Evolutionary conservation across 2,797 vertebrate genomes (phyloP).

Genomic region (Mormyrus proboscirostris): DNA sequence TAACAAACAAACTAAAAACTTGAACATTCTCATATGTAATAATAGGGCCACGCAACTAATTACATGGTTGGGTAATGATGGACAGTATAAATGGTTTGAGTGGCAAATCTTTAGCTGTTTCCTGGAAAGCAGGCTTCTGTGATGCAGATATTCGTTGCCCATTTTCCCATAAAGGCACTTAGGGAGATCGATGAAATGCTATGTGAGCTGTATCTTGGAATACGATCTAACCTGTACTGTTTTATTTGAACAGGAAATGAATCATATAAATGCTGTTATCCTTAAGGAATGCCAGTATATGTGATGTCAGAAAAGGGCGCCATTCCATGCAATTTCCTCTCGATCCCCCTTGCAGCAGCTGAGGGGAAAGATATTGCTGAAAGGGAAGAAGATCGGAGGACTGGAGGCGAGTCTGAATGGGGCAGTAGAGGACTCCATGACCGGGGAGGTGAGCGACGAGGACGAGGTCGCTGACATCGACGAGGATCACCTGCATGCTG

Average conservation of each 20-base stretch:
- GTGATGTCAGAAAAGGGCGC: background rate
- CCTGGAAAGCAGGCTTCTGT: background rate
- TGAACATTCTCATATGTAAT: background rate
- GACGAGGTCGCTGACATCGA: constrained; percentile 64
- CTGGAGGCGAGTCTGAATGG: constrained; percentile 65
- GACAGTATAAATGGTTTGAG: background rate
- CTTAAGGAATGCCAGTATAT: background rate
- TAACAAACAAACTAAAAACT: background rate
- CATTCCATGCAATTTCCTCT: background rate
- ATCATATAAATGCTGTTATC: background rate
- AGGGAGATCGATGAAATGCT: constrained; percentile 14
- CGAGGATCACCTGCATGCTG: constrained; percentile 53
- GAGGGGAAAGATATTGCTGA: constrained; percentile 78
- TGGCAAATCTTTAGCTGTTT: background rate
- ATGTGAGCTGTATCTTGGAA: background rate
- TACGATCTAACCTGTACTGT: background rate
- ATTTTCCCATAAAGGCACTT: constrained; percentile 42
- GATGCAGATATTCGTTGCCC: background rate
- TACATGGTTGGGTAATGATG: background rate
- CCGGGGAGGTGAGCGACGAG: constrained; percentile 65
- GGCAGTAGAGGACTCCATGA: constrained; percentile 52
- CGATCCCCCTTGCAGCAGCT: constrained; percentile 65
- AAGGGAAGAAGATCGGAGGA: constrained; percentile 79
- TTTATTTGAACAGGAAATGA: constrained; percentile 1
- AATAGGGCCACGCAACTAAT: background rate